Evolutionary conservation across 2,888 invertebrate genomes (phyloP).

Genomic region (Acanthosepion esculentum): DNA sequence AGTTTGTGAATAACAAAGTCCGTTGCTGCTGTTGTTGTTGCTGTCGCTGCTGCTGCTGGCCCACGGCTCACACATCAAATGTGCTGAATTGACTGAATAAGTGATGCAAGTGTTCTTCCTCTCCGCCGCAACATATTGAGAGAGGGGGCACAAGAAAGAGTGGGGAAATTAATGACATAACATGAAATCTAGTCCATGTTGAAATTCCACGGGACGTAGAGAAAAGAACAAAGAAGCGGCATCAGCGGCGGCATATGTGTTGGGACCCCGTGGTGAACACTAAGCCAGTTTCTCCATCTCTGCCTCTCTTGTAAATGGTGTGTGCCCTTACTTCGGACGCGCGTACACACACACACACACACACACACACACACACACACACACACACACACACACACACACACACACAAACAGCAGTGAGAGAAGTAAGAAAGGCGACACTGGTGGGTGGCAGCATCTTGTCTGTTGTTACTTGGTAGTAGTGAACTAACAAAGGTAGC

Average conservation of each 20-base stretch:
- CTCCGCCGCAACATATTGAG: conserved; percentile 6
- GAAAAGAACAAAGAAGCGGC: conserved; percentile 33
- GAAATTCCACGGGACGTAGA: conserved; percentile 10
- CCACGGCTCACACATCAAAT: conserved; percentile 33
- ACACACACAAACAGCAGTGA: not conserved
- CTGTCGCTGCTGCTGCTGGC: not conserved
- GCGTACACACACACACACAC: not conserved
- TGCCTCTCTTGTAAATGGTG: not conserved
- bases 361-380: not conserved
- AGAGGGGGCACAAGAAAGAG: not conserved
- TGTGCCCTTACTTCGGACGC: not conserved
- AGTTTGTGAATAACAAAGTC: not conserved
- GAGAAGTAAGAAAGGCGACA: conserved; percentile 14
- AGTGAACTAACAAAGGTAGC: conserved; percentile 6
- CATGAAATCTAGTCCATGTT: conserved; percentile 33
- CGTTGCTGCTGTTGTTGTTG: not conserved
- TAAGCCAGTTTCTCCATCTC: not conserved
- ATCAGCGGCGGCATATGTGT: conserved; percentile 17
- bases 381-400: not conserved
- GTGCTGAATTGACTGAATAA: conserved; percentile 33
- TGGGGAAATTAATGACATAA: not conserved
- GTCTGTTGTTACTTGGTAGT: conserved; percentile 33
- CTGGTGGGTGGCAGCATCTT: conserved; percentile 33
- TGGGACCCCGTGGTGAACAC: conserved; percentile 14
- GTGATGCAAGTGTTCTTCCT: conserved; percentile 33